These are phyloP conservation scores for Battus philenor DNA, from an alignment of 1,140 invertebrate genomes.

Conservation along the genomic window DNA sequence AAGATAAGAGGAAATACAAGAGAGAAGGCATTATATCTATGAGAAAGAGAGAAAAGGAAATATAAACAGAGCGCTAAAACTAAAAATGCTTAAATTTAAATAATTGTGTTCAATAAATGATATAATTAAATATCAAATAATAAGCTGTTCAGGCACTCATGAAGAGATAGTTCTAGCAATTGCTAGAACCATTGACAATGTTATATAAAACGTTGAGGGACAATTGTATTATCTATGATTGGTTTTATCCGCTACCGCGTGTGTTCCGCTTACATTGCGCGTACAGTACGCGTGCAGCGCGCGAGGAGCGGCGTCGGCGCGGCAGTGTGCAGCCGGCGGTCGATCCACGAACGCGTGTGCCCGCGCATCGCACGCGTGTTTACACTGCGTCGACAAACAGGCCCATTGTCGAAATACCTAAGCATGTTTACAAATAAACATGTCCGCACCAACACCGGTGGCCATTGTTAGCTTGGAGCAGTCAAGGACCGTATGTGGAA, in stretches of 20 bases:
- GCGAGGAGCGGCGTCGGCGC: conserved; percentile 44
- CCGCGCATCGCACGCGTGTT: conserved; percentile 6
- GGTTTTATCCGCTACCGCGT: conserved; percentile 5
- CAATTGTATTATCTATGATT: conserved; percentile 7
- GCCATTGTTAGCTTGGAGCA: conserved; percentile 22
- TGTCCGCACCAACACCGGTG: conserved; percentile 6
- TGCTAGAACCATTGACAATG: too few species aligned
- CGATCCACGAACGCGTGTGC: conserved; percentile 27
- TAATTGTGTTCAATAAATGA: too few species aligned
- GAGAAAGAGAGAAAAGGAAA: too few species aligned
- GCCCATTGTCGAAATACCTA: conserved; percentile 20
- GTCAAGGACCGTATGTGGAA: conserved; percentile 34
- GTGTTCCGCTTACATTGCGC: conserved; percentile 7
- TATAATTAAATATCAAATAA: too few species aligned
- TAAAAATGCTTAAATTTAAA: too few species aligned
- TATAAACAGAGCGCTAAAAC: too few species aligned
- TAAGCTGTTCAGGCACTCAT: too few species aligned
- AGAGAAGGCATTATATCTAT: too few species aligned
- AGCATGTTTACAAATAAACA: conserved; percentile 21
- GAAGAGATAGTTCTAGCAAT: too few species aligned
- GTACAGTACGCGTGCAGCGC: conserved; percentile 9
- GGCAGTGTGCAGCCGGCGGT: conserved; percentile 54
- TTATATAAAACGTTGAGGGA: too few species aligned
- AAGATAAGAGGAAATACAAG: too few species aligned
- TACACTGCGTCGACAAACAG: conserved; percentile 12